phyloP scores from a whole-genome alignment of 2,888 invertebrate genomes.

The Caradrina kadenii region DNA sequence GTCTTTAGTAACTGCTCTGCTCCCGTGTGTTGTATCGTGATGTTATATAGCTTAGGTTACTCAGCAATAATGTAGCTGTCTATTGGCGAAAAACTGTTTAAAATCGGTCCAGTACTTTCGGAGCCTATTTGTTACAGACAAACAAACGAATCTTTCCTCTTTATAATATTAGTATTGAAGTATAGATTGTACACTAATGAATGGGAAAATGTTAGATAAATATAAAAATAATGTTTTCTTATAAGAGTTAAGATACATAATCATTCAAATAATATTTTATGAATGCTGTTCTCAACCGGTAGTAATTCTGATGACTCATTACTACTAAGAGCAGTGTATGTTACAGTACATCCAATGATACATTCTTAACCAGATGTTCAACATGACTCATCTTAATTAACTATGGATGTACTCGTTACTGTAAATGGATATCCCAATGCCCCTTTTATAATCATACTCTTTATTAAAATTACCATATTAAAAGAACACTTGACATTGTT shows the following conservation, averaged over 20 bases:
- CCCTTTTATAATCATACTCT: background rate
- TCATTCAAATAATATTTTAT: slow-evolving; percentile 15
- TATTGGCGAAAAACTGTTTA: too few species aligned
- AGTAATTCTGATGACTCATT: slow-evolving; percentile 33
- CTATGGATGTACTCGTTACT: background rate
- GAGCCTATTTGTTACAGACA: too few species aligned
- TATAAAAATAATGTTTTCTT: slow-evolving; percentile 8
- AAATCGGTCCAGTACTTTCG: too few species aligned
- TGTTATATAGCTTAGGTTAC: too few species aligned
- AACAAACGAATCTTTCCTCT: too few species aligned
- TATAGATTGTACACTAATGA: background rate
- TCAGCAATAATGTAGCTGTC: too few species aligned
- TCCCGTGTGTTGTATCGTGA: too few species aligned
- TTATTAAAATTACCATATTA: background rate
- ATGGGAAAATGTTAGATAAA: slow-evolving; percentile 8
- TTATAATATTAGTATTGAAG: too few species aligned
- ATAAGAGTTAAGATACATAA: background rate
- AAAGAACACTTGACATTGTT: too few species aligned
- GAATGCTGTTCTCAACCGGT: slow-evolving; percentile 15
- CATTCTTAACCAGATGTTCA: slow-evolving; percentile 12
- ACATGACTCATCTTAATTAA: slow-evolving; percentile 36
- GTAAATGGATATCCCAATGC: background rate
- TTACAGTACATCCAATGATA: slow-evolving; percentile 1
- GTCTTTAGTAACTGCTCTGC: too few species aligned
- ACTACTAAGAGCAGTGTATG: background rate